These are phyloP conservation scores for Zaprionus africanus DNA, from an alignment of 1,140 invertebrate genomes.

Conservation along the genomic window DNA sequence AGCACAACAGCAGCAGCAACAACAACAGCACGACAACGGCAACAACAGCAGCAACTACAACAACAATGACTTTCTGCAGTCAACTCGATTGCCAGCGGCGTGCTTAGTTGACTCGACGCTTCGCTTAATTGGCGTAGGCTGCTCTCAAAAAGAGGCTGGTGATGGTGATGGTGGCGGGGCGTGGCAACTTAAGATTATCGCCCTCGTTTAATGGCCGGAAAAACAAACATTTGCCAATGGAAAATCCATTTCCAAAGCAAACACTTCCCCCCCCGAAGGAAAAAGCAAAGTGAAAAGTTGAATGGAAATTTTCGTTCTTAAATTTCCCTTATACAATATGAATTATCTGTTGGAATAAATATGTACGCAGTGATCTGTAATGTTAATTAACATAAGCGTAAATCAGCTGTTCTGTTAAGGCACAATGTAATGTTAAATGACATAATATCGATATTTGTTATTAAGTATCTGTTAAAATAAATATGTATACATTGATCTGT, in stretches of 20 bases:
- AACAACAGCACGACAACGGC: constrained; percentile 44
- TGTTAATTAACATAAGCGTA: too few relatives aligned
- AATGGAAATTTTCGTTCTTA: neutral
- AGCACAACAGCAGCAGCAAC: constrained; percentile 49
- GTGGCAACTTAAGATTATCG: neutral
- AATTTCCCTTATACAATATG: too few relatives aligned
- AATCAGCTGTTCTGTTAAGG: too few relatives aligned
- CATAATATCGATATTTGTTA: too few relatives aligned
- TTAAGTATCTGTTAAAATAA: too few relatives aligned
- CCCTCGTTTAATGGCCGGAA: constrained; percentile 2
- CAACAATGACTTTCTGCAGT: constrained; percentile 52
- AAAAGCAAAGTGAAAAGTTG: neutral
- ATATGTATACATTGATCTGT: too few relatives aligned
- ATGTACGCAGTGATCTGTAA: too few relatives aligned
- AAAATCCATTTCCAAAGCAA: constrained; percentile 1
- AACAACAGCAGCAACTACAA: constrained; percentile 51
- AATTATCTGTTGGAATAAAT: too few relatives aligned
- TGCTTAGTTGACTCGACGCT: constrained; percentile 74
- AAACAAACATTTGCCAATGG: neutral
- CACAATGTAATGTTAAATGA: too few relatives aligned
- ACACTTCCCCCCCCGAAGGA: too few relatives aligned
- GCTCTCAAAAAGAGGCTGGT: neutral
- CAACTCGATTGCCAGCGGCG: constrained; percentile 49
- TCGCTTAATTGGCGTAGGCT: constrained; percentile 65
- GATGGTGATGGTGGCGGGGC: neutral